Conservation (phyloP, 2,113 vertebrate species). For the Bothrops jararaca region DNA sequence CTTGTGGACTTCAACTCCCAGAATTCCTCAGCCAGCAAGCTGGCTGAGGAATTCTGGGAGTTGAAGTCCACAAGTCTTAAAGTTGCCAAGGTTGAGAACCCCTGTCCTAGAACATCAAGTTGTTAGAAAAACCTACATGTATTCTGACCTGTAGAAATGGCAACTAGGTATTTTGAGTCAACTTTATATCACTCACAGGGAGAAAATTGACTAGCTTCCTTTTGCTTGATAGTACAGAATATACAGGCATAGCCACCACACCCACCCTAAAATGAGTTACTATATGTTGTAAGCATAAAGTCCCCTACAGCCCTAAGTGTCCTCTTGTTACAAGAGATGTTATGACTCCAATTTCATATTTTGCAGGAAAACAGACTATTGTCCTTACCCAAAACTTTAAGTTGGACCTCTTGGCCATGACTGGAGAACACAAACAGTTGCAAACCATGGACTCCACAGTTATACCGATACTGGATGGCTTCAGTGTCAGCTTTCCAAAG, state of each 20-base stretch:
- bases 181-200: background rate
- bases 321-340: background rate
- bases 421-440: conserved; percentile 44
- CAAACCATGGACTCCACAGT: conserved; percentile 51
- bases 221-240: background rate
- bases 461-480: conserved; percentile 18
- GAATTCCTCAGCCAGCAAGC: no score
- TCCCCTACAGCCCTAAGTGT: background rate
- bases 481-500: background rate
- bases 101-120: background rate
- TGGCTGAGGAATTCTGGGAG: no score
- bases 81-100: no score
- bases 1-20: no score
- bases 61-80: no score
- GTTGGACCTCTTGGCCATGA: conserved; percentile 11
- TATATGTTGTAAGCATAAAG: background rate
- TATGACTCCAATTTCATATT: rapidly evolving
- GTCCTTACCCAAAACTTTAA: conserved; percentile 65
- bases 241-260: background rate
- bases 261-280: background rate
- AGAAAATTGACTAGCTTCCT: background rate
- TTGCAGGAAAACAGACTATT: background rate
- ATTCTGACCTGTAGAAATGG: background rate
- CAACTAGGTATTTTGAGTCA: background rate
- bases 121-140: background rate